Evolutionary conservation across 2,113 vertebrate genomes (phyloP), one percentile per base, ranked within the genome.

Genomic region (Upupa epops): DNA sequence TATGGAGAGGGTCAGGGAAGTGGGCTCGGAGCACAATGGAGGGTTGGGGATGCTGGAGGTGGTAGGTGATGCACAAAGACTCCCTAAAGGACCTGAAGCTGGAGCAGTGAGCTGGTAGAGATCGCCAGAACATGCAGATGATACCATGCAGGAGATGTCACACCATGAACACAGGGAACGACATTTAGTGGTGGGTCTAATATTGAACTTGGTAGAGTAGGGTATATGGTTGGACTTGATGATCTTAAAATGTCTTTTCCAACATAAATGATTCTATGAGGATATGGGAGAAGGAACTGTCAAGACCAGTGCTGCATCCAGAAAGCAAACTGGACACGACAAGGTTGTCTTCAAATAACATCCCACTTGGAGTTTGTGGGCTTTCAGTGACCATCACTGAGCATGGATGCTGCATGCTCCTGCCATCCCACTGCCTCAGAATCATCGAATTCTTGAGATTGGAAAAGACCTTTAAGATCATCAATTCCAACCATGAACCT

Each of bases 311-410:
- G 36, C 37, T 36, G 51, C 14, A 31, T 37, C 81, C 4, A 0
- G 29, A 19, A 73, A 58, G 24, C 18, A 25, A 61, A 31, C 1
- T 0, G 7, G 45, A n/a, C 9, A 28, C 0, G 0, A 4, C 46
- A 56, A 24, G 29, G 24, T 19, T 14, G 46, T 13, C n/a, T 64
- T 42, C 65, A 29, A 14, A 51, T 0, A 32, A 59, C 58, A 26
- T 20, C 13, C 7, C 8, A 63, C 46, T 7, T 1, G 9, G 20
- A 28, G 1, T 31, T 55, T 46, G 52, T 32, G 83, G n/a, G 3
- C 20, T 80, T 85, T 70, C 20, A 7, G 15, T 13, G 5, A 42
- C 6, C 46, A 11, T 4, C 15, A 55, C 46, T 1, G 2, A 66
- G n/a, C 28, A 49, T 0, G 5, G 52, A 32, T 3, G 31, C n/a